These are phyloP conservation scores for Drosophila mimica DNA, from an alignment of 2,888 invertebrate genomes.

Conservation along the genomic window DNA sequence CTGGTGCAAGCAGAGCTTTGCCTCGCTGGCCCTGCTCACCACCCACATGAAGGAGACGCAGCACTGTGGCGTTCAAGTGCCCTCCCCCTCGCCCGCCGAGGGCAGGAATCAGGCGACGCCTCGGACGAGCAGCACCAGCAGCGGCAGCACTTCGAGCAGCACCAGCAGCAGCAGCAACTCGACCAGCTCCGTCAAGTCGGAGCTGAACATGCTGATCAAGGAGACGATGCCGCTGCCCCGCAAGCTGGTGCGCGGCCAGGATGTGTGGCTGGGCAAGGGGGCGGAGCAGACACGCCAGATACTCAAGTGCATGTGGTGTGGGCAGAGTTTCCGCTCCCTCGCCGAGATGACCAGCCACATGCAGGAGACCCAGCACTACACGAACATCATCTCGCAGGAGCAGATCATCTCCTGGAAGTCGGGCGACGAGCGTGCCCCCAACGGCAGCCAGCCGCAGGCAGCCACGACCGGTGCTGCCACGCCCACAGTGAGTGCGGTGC, in stretches of 20 bases:
- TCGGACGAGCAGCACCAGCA: constrained; percentile 58
- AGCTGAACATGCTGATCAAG: constrained; percentile 93
- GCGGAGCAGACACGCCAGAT: constrained; percentile 99
- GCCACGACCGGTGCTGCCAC: constrained; percentile 24
- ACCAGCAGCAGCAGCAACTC: constrained; percentile 84
- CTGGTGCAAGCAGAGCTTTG: constrained; percentile 99
- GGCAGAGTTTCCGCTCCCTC: constrained; percentile 97
- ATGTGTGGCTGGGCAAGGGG: constrained; percentile 98
- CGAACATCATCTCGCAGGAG: constrained; percentile 98
- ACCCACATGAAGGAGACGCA: constrained; percentile 99
- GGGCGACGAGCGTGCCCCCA: constrained; percentile 88
- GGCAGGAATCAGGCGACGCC: constrained; percentile 5
- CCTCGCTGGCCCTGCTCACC: constrained; percentile 96
- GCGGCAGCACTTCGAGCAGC: constrained; percentile 83
- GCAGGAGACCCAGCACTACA: constrained; percentile 99
- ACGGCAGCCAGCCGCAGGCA: constrained; percentile 58
- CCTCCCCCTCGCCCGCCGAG: constrained; percentile 80
- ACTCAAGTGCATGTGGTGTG: constrained; percentile 99
- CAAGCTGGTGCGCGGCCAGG: constrained; percentile 98
- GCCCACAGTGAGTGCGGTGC: constrained; percentile 91
- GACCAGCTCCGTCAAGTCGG: constrained; percentile 89
- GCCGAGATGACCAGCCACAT: constrained; percentile 99
- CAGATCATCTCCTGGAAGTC: constrained; percentile 98
- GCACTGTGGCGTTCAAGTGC: constrained; percentile 95
- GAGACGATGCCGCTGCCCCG: constrained; percentile 98